phyloP scores from a whole-genome alignment of 2,888 invertebrate species.

The Crossocerus cetratus region DNA sequence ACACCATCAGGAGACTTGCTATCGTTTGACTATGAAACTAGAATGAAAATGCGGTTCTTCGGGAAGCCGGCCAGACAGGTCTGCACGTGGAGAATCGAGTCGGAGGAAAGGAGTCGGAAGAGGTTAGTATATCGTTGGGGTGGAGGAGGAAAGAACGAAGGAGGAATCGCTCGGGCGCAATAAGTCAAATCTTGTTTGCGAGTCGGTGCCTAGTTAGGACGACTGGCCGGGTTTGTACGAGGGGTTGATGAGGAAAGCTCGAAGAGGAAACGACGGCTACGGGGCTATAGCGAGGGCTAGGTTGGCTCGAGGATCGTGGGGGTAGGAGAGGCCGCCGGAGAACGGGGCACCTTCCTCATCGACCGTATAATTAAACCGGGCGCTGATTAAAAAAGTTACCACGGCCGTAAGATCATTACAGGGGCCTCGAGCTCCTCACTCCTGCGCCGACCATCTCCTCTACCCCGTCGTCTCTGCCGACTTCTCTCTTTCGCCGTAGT shows the following conservation, averaged over 20 bases:
- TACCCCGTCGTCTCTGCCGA: slow-evolving; percentile 34
- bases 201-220: slow-evolving; percentile 70
- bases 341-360: slow-evolving; percentile 71
- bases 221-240: slow-evolving; percentile 60
- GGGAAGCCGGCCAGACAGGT: background rate
- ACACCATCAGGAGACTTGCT: background rate
- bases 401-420: slow-evolving; percentile 75
- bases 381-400: slow-evolving; percentile 77
- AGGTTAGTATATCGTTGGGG: background rate
- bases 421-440: slow-evolving; percentile 58
- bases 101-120: too few relatives aligned
- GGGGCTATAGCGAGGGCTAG: slow-evolving; percentile 44
- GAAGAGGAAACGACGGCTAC: slow-evolving; percentile 45
- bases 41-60: background rate
- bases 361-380: slow-evolving; percentile 76
- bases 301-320: slow-evolving; percentile 48
- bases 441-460: slow-evolving; percentile 33
- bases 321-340: slow-evolving; percentile 38
- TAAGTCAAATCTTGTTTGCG: slow-evolving; percentile 76
- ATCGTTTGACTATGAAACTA: background rate
- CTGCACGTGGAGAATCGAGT: background rate
- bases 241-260: slow-evolving; percentile 63
- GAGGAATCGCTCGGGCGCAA: slow-evolving; percentile 71
- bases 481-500: slow-evolving; percentile 41
- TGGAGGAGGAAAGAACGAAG: slow-evolving; percentile 42